These are phyloP conservation scores for Callipepla squamata DNA, from an alignment of 2,113 vertebrate species.

Conservation along the genomic window DNA sequence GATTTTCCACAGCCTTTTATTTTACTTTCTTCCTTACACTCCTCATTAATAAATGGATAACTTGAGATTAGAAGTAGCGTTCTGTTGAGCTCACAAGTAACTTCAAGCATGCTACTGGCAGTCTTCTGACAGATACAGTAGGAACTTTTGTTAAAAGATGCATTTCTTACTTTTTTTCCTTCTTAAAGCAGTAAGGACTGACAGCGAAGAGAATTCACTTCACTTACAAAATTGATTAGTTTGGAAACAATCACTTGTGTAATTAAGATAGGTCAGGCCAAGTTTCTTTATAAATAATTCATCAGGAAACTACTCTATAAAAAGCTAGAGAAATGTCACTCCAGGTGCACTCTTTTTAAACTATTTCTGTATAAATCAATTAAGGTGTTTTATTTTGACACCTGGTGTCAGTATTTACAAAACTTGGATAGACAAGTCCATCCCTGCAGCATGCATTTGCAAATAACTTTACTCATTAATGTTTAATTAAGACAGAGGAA, in stretches of 20 bases:
- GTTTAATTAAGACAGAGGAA: constrained; percentile 87
- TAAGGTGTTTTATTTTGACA: constrained; percentile 84
- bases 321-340: constrained; percentile 75
- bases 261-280: constrained; percentile 78
- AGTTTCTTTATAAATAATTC: constrained; percentile 82
- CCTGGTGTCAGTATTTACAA: constrained; percentile 81
- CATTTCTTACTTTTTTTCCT: constrained; percentile 29
- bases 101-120: not conserved
- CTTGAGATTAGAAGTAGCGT: not conserved
- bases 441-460: constrained; percentile 80
- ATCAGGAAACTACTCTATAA: constrained; percentile 78
- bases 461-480: constrained; percentile 88
- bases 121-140: not conserved
- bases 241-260: constrained; percentile 78
- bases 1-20: not conserved
- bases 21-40: not conserved
- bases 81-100: not conserved
- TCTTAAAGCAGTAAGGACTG: not conserved
- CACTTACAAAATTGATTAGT: constrained; percentile 77
- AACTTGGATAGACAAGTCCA: constrained; percentile 81
- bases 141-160: not conserved
- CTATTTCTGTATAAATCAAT: constrained; percentile 83
- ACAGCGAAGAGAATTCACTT: constrained; percentile 63
- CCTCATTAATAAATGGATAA: not conserved
- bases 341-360: constrained; percentile 77